Base-by-base conservation (phyloP, 2,113 vertebrate genomes). In the Spheniscus mendiculus region DNA sequence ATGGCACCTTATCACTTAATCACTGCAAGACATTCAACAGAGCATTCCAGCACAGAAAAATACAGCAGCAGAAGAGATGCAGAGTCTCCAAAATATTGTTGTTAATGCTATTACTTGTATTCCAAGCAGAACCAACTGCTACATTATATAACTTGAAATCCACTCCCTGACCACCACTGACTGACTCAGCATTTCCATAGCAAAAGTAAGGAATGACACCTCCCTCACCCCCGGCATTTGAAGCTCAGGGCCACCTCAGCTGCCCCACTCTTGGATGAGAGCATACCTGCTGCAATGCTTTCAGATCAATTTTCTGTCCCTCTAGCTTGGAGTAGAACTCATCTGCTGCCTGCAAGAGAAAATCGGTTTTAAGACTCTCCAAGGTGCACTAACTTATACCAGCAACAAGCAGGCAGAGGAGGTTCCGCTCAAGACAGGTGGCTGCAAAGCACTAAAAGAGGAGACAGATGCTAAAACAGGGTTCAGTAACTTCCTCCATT, bases 291-390 rank as follows among this genome's bases (percentile, higher is more conserved):
- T 99, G 99, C 92, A 99, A 97, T 15, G 99, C 99, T 94, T 99
- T 99, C 98, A 99, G 97, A 71, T 99, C 99, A 38, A 99, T 99
- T 98, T 98, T 99, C 98, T 99, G 99, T 52, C 99, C 99, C 98
- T 99, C 99, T 96, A 99, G 98, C 98, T 99, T 99, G 74, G 99
- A 99, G 94, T 99, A 99, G 98, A 99, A 99, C 98, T 99, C 99
- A 45, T 99, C 99, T 72, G 99, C 98, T 0, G 99, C 99, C 99
- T 99, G 97, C 88, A 96, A 96, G 59, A 56, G 69, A 91, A 94
- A 93, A 40, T 0, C 11, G 29, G 34, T n/a, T 9, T 70, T 52
- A 52, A 70, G 69, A 30, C 44, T 6, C 10, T 49, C 66, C 47
- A 66, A 19, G 44, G 0, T 65, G 56, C 30, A 50, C 27, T 50